phyloP scores from a whole-genome alignment of 2,888 invertebrate genomes.

The Galeruca laticollis region DNA sequence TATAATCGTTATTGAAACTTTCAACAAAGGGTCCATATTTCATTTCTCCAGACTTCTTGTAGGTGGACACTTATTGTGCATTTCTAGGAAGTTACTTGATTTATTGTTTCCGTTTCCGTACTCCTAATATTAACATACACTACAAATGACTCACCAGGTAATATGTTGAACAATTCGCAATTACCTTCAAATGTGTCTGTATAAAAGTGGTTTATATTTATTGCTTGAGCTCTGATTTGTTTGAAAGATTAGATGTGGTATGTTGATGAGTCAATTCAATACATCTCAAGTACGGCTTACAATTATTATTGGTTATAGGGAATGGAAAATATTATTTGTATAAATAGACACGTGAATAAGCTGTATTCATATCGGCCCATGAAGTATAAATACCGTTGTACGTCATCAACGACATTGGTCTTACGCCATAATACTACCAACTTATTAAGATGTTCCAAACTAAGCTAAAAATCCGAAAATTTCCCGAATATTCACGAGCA shows the following conservation, averaged over 20 bases:
- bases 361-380: no score
- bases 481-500: no score
- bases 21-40: background rate
- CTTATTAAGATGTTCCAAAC: no score
- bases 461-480: no score
- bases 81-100: slow-evolving; percentile 4
- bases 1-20: background rate
- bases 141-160: background rate
- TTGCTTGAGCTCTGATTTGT: background rate
- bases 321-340: no score
- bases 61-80: slow-evolving; percentile 1
- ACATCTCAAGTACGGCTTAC: background rate
- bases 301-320: no score
- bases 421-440: no score
- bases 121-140: background rate
- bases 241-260: no score
- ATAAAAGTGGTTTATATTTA: slow-evolving; percentile 1
- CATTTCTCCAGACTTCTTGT: slow-evolving; percentile 1
- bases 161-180: background rate
- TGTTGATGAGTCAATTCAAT: no score
- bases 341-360: no score
- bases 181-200: slow-evolving; percentile 4
- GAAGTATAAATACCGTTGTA: no score
- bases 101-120: background rate
- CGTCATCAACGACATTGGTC: no score